Evolutionary conservation across 2,113 vertebrate species (phyloP).

Genomic region (Daphoenositta chrysoptera): DNA sequence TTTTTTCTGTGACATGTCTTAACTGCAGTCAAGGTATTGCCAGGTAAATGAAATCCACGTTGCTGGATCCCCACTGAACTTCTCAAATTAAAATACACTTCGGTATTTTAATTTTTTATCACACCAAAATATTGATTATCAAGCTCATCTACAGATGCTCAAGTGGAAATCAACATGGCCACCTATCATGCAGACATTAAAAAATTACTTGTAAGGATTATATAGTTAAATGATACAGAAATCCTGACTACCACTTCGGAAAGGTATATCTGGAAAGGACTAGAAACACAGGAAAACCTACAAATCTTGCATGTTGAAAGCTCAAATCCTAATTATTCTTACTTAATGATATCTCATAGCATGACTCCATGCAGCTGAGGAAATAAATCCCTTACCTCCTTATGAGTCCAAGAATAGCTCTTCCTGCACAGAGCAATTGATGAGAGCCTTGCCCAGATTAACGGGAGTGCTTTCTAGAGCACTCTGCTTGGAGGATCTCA

Average conservation of each 20-base stretch:
- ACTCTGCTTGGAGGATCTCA: constrained; percentile 23
- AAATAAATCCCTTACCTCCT: constrained; percentile 47
- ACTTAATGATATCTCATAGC: background rate
- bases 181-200: background rate
- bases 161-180: background rate
- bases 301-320: background rate
- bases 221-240: background rate
- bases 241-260: background rate
- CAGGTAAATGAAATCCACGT: background rate
- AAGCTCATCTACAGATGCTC: background rate
- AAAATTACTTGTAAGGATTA: background rate
- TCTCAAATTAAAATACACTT: background rate
- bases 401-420: constrained; percentile 30
- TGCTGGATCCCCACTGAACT: background rate
- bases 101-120: background rate
- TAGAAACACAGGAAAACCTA: background rate
- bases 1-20: background rate
- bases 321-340: constrained; percentile 19
- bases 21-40: background rate
- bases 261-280: background rate
- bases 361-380: constrained; percentile 36
- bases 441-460: constrained; percentile 28
- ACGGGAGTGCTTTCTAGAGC: constrained; percentile 1
- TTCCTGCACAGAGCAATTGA: background rate
- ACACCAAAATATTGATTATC: background rate